Conservation (phyloP, 2,888 invertebrate genomes). For the Mechanitis mazaeus region DNA sequence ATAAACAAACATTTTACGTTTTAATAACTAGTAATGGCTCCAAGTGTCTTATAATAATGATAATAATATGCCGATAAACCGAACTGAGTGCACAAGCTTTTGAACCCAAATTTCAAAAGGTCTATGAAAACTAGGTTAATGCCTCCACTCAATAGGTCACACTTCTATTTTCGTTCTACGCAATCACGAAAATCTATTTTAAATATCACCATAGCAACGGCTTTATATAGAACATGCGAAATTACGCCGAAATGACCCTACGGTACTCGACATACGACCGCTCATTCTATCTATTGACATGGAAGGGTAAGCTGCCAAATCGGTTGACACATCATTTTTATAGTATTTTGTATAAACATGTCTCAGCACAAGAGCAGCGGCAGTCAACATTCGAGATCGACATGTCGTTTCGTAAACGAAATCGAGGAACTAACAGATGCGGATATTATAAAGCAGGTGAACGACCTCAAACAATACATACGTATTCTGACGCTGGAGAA, state of each 20-base stretch:
- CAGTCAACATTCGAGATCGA: constrained; percentile 52
- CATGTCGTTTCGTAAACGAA: constrained; percentile 46
- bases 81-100: too few relatives aligned
- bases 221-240: constrained; percentile 1
- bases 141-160: too few relatives aligned
- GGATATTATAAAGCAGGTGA: constrained; percentile 54
- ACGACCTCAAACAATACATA: constrained; percentile 48
- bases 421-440: constrained; percentile 50
- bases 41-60: constrained; percentile 5
- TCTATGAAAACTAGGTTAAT: too few relatives aligned
- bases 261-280: constrained; percentile 6
- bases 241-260: constrained; percentile 4
- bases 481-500: constrained; percentile 65
- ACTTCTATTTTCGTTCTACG: too few relatives aligned
- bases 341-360: constrained; percentile 25
- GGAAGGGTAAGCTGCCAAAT: constrained; percentile 2
- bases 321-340: constrained; percentile 6
- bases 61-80: too few relatives aligned
- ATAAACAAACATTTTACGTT: too few relatives aligned
- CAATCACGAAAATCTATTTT: constrained; percentile 18
- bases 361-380: constrained; percentile 40
- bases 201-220: constrained; percentile 20
- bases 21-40: background rate
- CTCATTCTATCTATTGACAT: constrained; percentile 1
- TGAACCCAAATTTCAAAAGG: too few relatives aligned